A percentile compares a stretch with the other conserved stretches of the same genome.
phyloP scores from a whole-genome alignment of 2,888 invertebrate species.

The Sarcophaga rosellei region DNA sequence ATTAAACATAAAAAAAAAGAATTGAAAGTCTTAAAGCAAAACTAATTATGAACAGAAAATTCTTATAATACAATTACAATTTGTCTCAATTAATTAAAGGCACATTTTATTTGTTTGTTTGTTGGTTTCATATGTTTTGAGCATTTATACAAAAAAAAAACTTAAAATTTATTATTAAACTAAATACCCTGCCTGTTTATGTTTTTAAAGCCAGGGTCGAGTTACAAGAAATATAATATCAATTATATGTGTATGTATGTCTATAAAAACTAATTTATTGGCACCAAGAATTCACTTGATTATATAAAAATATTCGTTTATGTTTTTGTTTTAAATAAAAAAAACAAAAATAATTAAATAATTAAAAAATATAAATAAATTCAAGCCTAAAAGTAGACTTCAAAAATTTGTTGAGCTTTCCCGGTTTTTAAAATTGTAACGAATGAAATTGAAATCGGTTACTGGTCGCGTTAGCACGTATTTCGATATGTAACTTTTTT shows the following conservation, averaged over 20 bases:
- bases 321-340: constrained; percentile 4
- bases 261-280: constrained; percentile 74
- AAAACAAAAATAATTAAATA: constrained; percentile 28
- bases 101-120: constrained; percentile 44
- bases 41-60: constrained; percentile 4
- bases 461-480: too few species aligned
- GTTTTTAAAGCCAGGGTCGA: background rate
- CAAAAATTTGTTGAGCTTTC: background rate
- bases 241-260: constrained; percentile 11
- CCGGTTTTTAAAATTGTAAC: too few species aligned
- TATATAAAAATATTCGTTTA: constrained; percentile 56
- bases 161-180: background rate
- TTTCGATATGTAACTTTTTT: too few species aligned
- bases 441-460: too few species aligned
- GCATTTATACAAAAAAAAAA: constrained; percentile 34
- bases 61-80: background rate
- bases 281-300: constrained; percentile 81
- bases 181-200: background rate
- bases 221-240: constrained; percentile 45
- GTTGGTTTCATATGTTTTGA: constrained; percentile 25
- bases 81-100: constrained; percentile 58
- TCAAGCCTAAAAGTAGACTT: constrained; percentile 22
- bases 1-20: constrained; percentile 20
- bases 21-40: constrained; percentile 27
- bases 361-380: background rate